Base-by-base conservation (phyloP, 64 coral and sea anemone species). In the Dendronephthya gigantea region DNA sequence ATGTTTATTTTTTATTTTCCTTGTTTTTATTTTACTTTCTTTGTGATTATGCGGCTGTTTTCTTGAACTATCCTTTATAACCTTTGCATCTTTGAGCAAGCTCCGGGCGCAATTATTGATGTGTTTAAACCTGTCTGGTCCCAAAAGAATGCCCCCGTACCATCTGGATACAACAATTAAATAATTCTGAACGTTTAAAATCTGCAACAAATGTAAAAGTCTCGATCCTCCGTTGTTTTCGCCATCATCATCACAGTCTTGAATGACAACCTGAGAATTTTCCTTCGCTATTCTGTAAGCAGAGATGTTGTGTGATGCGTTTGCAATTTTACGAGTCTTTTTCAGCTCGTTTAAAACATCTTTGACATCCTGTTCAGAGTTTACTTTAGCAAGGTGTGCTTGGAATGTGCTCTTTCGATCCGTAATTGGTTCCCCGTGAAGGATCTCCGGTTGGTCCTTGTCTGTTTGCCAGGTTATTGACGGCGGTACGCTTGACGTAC, bases 401-500 rank as follows among this genome's bases (percentile, higher is more conserved):
- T 98, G 95, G 59, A 98, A 98, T 38, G 95, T 98, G 33, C 95
- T 98, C 51, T 98, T 98, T 39, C 95, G 83, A 87, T 98, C 95
- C 74, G 92, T 98, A 34, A 98, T 89, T 40, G 95, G 95, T 70
- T 93, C 95, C 12, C 95, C 95, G 29, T 98, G 95, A 25, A 82
- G 74, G 13, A 98, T 93, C 25, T 93, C 92, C 35, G 92, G 89
- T 23, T 36, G 25, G 72, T 39, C 28, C 7, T 36, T 19, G 29
- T 39, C 31, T 36, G 72, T 79, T 79, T 79, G 36, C 72, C 72
- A 79, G 72, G 32, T 19, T n/a, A 62, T n/a, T 36, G 31, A 36
- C 9, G 19, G 9, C 28, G 25, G 34, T 79, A 28, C 36, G 37
- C 36, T 39, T 79, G 30, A 7, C 36, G 19, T 0, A 39, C 30